Percentiles rank a stretch among this genome's conserved stretches.
Evolutionary conservation across 2,113 vertebrate species (phyloP).

Genomic region (Orthonyx spaldingii): DNA sequence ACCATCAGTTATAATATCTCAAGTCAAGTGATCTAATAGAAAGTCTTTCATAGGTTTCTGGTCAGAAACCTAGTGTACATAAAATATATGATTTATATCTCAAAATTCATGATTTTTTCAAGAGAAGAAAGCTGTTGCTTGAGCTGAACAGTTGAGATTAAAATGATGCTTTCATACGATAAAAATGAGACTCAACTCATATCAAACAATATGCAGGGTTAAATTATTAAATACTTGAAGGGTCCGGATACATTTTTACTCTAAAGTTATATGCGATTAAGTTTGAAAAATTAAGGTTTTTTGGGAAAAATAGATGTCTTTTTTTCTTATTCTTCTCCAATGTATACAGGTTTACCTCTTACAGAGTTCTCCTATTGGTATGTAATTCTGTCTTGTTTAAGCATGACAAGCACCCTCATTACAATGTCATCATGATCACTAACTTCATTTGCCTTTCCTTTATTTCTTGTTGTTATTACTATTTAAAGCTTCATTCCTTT

Average conservation of each 20-base stretch:
- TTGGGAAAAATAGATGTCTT: accelerated
- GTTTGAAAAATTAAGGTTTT: not conserved
- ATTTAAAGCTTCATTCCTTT: not conserved
- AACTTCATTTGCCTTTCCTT: not conserved
- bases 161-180: not conserved
- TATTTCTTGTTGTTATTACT: not conserved
- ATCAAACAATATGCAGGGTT: accelerated
- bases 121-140: not conserved
- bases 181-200: not conserved
- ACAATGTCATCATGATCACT: not conserved
- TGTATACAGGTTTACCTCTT: not conserved
- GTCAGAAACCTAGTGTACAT: not conserved
- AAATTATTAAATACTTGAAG: not conserved
- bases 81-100: not conserved
- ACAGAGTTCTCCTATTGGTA: accelerated
- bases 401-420: not conserved
- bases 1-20: not conserved
- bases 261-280: not conserved
- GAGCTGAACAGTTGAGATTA: not conserved
- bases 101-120: not conserved
- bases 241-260: not conserved
- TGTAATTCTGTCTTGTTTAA: not conserved
- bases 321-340: not conserved
- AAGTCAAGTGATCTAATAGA: not conserved
- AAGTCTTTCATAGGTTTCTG: not conserved